A percentile compares a stretch with the other conserved stretches of the same genome.
Conservation (phyloP, 2,113 vertebrate species). For the Macheiramphus alcinus region DNA sequence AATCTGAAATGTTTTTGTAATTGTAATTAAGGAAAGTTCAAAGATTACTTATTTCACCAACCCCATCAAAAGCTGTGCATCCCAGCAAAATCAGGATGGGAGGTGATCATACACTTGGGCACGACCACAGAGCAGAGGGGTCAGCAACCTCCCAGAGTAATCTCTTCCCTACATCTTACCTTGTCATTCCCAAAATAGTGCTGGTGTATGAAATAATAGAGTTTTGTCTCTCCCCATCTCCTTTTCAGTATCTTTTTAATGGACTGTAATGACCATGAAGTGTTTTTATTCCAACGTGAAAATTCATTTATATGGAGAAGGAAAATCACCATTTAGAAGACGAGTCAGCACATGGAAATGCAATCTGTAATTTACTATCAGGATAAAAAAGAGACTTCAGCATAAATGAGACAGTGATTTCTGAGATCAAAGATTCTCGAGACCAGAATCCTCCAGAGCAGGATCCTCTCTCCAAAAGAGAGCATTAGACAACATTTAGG, state of each 20-base stretch:
- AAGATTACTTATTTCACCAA: background rate
- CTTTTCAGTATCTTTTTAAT: background rate
- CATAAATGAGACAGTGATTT: background rate
- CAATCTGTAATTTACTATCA: background rate
- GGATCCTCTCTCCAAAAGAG: background rate
- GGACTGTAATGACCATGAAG: background rate
- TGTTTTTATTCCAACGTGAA: background rate
- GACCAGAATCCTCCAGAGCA: background rate
- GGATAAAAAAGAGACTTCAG: background rate
- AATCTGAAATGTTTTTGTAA: background rate
- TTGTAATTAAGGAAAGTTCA: background rate
- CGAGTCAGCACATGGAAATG: background rate
- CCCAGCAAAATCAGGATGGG: background rate
- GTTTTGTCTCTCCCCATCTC: background rate
- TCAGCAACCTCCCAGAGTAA: background rate
- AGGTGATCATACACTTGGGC: rapidly evolving
- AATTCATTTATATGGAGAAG: background rate
- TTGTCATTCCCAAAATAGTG: background rate
- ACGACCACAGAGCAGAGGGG: background rate
- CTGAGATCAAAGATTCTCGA: background rate
- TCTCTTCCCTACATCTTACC: background rate
- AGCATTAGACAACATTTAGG: background rate
- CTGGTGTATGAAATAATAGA: background rate
- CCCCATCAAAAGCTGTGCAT: background rate
- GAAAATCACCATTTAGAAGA: background rate